A percentile compares a stretch with the other conserved stretches of the same genome.
Evolutionary conservation across 2,113 vertebrate genomes (phyloP).

Genomic region (Pungitius pungitius): DNA sequence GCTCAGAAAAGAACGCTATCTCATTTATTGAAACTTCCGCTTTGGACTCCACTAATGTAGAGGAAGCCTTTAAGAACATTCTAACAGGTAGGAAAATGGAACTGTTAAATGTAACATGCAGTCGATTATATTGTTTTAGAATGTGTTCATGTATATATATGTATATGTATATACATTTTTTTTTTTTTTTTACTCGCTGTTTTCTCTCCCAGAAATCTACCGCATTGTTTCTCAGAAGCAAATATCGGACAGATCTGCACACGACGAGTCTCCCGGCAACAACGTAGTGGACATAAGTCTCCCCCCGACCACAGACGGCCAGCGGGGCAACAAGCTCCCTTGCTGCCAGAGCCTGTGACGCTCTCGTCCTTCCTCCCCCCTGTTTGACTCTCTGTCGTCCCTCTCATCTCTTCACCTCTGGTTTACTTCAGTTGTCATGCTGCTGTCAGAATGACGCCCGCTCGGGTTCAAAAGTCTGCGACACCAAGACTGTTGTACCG

Average conservation of each 20-base stretch:
- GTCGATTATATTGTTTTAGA: not conserved
- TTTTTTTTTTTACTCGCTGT: not conserved
- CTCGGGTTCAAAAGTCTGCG: conserved; percentile 67
- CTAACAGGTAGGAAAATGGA: conserved; percentile 89
- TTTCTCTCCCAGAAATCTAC: conserved; percentile 88
- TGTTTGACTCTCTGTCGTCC: conserved; percentile 42
- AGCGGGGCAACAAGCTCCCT: conserved; percentile 93
- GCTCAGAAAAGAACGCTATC: conserved; percentile 94
- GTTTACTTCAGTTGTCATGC: conserved; percentile 77
- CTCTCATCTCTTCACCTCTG: conserved; percentile 66
- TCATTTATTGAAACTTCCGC: conserved; percentile 99
- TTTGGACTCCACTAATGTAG: conserved; percentile 97
- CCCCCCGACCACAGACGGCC: conserved; percentile 92
- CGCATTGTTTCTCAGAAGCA: conserved; percentile 98
- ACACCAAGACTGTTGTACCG: conserved; percentile 72
- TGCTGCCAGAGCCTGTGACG: conserved; percentile 98
- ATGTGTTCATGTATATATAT: not conserved
- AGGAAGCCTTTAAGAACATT: conserved; percentile 98
- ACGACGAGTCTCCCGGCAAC: conserved; percentile 96
- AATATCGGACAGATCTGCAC: conserved; percentile 90
- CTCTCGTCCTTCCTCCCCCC: conserved; percentile 34
- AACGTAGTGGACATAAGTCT: conserved; percentile 98
- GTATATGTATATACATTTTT: not conserved
- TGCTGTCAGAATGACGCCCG: conserved; percentile 71
- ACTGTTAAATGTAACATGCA: not conserved